These are phyloP conservation scores for Caenorhabditis tropicalis DNA, from an alignment of 1,140 invertebrate genomes.

Conservation along the genomic window DNA sequence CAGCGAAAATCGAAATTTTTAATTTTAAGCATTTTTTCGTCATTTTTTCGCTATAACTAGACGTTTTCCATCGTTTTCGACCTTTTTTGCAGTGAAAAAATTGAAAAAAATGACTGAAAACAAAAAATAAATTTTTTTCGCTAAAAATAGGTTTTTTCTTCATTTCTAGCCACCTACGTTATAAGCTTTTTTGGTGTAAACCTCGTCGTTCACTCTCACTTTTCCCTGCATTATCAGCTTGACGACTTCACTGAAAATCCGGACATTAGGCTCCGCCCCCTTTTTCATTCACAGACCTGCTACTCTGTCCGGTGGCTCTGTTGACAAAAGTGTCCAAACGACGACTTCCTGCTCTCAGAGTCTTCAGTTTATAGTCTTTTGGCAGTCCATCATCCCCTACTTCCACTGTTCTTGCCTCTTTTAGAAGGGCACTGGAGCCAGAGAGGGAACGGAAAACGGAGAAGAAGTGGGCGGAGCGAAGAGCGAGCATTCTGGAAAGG, in stretches of 20 bases:
- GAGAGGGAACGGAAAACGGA: not conserved
- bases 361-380: conserved; percentile 62
- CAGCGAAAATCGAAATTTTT: no score
- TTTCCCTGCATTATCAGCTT: conserved; percentile 57
- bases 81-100: no score
- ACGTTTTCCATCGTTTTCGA: no score
- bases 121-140: no score
- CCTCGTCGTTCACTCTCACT: conserved; percentile 60
- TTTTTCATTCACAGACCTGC: conserved; percentile 34
- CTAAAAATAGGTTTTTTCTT: no score
- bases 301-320: conserved; percentile 55
- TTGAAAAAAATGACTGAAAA: no score
- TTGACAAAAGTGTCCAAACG: conserved; percentile 60
- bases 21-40: no score
- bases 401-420: not conserved
- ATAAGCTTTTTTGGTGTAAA: conserved; percentile 60
- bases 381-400: conserved; percentile 58
- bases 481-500: not conserved
- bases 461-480: not conserved
- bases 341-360: conserved; percentile 50
- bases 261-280: no score
- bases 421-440: not conserved
- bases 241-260: not conserved
- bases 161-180: conserved; percentile 53
- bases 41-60: no score